Evolutionary conservation across 2,888 invertebrate species (phyloP), one percentile per base, ranked within the genome.

Genomic region (Oegoconia quadripuncta): DNA sequence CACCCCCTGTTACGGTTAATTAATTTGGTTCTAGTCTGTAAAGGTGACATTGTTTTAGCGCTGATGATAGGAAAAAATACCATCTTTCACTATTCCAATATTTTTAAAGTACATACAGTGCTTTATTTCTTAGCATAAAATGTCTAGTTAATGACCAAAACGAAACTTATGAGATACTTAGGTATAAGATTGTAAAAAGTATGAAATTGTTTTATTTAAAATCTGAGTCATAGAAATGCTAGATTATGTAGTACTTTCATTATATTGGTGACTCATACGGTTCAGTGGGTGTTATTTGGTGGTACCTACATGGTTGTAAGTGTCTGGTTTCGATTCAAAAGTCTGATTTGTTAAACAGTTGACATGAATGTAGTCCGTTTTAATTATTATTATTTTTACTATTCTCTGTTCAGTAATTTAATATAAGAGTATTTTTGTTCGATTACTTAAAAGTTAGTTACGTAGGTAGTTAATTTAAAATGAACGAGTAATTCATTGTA

Each of bases 91-190:
- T 22, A 9, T 22, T 9, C 22, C 7, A 9, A 9, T 9, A 22
- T 22, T 22, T 22, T 2, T 3, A 22, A 9, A 22, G 18, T 18
- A 22, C 22, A 9, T 22, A 22, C n/a, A 23, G n/a, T 9, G 7
- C 7, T 23, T 27, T 4, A 25, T 27, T 27, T 12, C 20, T 25
- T 35, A 36, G 27, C 25, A 23, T 41, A 26, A 37, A 27, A 15
- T 40, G 25, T 41, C 41, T 65, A 68, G 61, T 59, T 61, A 61
- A 62, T 58, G 77, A 78, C 74, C 76, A 78, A 78, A 66, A 61
- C 58, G 45, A 50, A 67, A 67, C 70, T 72, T 76, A 75, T 74
- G 66, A 76, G 56, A 50, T 69, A 68, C 6, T 41, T 29, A 30
- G 9, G 25, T 12, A 59, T 54, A 55, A 51, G 67, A 52, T 55